These are phyloP conservation scores for Hydropotes inermis DNA, from an alignment of 2,113 vertebrate species.

Conservation along the genomic window DNA sequence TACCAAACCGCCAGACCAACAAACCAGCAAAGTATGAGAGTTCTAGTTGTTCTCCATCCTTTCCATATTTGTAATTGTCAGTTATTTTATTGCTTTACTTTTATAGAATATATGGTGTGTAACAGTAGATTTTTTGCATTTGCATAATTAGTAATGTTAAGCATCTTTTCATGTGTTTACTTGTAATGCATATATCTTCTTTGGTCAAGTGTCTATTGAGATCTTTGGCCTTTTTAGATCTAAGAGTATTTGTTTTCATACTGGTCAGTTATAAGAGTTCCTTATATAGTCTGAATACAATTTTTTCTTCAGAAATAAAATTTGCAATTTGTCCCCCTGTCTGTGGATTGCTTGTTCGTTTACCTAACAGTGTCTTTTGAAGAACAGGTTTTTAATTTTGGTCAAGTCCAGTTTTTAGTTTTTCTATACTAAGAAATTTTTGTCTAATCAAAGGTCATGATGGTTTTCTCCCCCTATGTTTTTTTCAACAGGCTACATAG, in stretches of 20 bases:
- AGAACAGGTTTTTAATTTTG: neutral
- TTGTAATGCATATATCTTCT: neutral
- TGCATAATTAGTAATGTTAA: neutral
- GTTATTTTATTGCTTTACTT: neutral
- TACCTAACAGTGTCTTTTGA: neutral
- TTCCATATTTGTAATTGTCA: neutral
- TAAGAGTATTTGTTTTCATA: neutral
- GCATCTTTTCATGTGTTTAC: neutral
- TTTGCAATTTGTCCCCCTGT: neutral
- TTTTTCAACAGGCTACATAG: neutral
- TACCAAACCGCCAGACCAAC: neutral
- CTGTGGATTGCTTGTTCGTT: neutral
- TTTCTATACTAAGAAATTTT: constrained; percentile 10
- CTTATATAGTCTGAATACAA: neutral
- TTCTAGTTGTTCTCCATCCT: neutral
- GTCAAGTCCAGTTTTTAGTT: neutral
- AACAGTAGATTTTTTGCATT: neutral
- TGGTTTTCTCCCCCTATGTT: neutral
- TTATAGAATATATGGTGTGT: neutral
- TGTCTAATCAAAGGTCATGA: neutral
- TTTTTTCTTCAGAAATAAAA: constrained; percentile 9
- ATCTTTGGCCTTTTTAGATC: neutral
- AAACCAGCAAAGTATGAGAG: neutral
- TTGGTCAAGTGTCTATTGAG: neutral
- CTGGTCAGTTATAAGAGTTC: neutral